These are phyloP conservation scores for Sceloporus tristichus DNA, from an alignment of 2,113 vertebrate genomes.

Conservation along the genomic window DNA sequence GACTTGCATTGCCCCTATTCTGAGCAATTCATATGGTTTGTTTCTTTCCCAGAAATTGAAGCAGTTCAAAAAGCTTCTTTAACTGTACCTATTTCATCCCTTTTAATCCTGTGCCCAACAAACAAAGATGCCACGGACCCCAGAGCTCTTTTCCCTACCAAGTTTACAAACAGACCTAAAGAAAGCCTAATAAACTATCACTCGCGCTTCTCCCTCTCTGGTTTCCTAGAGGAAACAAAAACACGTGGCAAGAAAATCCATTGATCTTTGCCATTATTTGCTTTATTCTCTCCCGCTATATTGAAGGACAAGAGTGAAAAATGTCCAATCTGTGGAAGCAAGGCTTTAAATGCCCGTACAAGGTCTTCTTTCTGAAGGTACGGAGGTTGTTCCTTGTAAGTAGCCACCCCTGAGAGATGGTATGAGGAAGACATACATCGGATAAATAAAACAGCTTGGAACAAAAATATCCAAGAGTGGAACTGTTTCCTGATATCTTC, in stretches of 20 bases:
- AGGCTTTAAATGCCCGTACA: background rate
- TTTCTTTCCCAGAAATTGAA: background rate
- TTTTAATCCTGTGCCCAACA: background rate
- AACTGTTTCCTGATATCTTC: too few species aligned
- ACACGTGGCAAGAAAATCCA: background rate
- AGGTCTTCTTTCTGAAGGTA: background rate
- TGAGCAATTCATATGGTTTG: too few species aligned
- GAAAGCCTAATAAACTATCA: background rate
- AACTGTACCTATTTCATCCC: background rate
- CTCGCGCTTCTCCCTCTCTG: background rate
- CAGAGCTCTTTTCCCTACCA: background rate
- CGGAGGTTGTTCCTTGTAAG: background rate
- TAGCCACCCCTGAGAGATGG: background rate
- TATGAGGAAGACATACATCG: too few species aligned
- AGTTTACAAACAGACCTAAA: background rate
- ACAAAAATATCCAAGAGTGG: too few species aligned
- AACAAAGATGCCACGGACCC: background rate
- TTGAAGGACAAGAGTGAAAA: background rate
- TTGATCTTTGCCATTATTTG: background rate
- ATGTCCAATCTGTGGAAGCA: background rate
- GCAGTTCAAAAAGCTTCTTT: background rate
- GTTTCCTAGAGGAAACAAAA: background rate
- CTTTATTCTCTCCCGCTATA: background rate
- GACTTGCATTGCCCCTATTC: background rate
- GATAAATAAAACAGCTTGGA: too few species aligned